Evolutionary conservation across 2,797 vertebrate genomes (phyloP).

Genomic region (Pseudomugil tenellus): DNA sequence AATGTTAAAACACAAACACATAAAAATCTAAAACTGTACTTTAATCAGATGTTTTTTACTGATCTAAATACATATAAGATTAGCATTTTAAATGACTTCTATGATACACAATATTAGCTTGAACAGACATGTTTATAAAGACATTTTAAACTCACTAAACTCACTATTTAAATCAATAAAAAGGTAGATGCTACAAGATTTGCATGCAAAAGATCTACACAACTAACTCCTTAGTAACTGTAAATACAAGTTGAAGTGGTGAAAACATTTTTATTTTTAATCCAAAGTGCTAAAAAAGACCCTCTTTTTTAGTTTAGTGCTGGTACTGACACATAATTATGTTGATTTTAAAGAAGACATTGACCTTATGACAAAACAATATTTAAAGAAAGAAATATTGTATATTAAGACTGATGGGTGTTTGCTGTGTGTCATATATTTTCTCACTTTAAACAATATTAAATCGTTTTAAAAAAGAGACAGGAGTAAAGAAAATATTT

Average conservation of each 20-base stretch:
- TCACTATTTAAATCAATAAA: not conserved
- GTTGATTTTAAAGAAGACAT: not conserved
- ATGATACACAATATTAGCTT: not conserved
- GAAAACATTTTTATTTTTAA: not conserved
- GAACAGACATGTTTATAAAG: not conserved
- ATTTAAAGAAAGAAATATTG: not conserved
- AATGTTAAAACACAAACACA: not conserved
- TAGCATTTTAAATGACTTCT: not conserved
- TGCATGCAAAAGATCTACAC: not conserved
- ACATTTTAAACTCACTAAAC: not conserved
- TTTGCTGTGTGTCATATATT: slow-evolving; percentile 7
- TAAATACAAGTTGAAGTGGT: not conserved
- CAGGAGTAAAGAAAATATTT: slow-evolving; percentile 12
- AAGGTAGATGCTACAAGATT: not conserved
- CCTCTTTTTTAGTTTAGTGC: not conserved
- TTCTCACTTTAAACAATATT: slow-evolving; percentile 3
- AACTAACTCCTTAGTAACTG: not conserved
- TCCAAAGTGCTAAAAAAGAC: not conserved
- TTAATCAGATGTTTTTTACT: not conserved
- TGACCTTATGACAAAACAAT: not conserved
- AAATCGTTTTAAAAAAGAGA: slow-evolving; percentile 9
- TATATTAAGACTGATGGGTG: not conserved
- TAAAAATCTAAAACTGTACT: not conserved
- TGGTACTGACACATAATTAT: slow-evolving; percentile 6
- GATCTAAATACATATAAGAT: not conserved